phyloP scores from a whole-genome alignment of 1,140 invertebrate genomes.

The Anadara kagoshimensis region DNA sequence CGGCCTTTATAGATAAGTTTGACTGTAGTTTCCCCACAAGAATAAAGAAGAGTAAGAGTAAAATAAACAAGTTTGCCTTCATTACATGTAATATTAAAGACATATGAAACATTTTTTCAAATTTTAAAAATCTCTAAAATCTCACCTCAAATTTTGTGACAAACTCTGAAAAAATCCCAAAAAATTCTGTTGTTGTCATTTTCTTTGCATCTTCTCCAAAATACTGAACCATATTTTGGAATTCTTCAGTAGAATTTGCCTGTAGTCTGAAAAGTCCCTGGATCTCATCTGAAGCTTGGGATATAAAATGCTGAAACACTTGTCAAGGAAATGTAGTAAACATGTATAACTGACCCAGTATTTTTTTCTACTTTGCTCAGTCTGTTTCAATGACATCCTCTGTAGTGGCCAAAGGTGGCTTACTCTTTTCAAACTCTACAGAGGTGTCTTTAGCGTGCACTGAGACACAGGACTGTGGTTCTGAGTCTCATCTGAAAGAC shows the following conservation, averaged over 20 bases:
- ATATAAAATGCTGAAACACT: conserved; percentile 62
- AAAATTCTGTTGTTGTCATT: conserved; percentile 62
- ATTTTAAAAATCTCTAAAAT: background rate
- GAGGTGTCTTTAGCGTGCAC: too few species aligned
- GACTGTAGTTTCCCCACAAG: background rate
- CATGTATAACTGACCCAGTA: too few species aligned
- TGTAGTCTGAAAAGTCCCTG: conserved; percentile 64
- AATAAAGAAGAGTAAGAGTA: too few species aligned
- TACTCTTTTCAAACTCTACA: too few species aligned
- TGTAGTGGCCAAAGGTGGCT: too few species aligned
- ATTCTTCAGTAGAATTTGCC: conserved; percentile 60
- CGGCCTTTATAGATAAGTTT: too few species aligned
- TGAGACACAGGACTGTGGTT: too few species aligned
- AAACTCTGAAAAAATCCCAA: conserved; percentile 71
- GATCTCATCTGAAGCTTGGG: conserved; percentile 66
- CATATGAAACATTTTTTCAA: background rate
- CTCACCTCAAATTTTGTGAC: conserved; percentile 71
- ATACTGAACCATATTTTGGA: conserved; percentile 62
- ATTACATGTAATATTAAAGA: background rate
- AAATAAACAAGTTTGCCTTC: background rate
- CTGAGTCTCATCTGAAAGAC: too few species aligned
- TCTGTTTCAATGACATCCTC: too few species aligned
- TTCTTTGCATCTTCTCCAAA: conserved; percentile 70
- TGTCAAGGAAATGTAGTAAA: conserved; percentile 11
- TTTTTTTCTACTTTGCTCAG: too few species aligned